These are phyloP conservation scores for Hypomecis atomaria DNA, from an alignment of 2,888 invertebrate species.

Conservation along the genomic window DNA sequence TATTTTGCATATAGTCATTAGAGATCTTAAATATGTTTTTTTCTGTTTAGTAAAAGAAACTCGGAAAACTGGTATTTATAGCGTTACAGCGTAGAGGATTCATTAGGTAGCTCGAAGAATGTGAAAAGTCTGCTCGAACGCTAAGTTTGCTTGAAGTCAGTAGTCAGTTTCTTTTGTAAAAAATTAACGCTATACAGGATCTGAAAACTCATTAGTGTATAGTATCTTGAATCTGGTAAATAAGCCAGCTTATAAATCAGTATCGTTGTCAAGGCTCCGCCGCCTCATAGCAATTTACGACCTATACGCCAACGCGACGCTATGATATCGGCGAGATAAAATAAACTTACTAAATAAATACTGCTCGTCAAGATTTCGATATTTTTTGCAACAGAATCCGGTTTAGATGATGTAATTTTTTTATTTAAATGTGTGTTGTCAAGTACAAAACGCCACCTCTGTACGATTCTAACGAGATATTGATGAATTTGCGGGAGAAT, in stretches of 20 bases:
- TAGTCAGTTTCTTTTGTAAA: too few species aligned
- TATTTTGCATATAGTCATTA: too few species aligned
- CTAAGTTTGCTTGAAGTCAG: too few species aligned
- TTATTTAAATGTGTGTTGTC: conserved; percentile 1
- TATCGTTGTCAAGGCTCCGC: conserved; percentile 50
- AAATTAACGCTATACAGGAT: conserved; percentile 5
- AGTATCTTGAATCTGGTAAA: conserved; percentile 43
- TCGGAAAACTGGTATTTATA: too few species aligned
- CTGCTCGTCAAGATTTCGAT: conserved; percentile 30
- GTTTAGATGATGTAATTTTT: conserved; percentile 31
- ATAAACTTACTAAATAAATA: conserved; percentile 40
- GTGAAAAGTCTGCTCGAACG: too few species aligned
- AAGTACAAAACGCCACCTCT: not conserved
- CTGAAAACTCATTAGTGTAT: conserved; percentile 23
- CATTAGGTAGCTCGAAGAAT: too few species aligned
- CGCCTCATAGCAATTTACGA: conserved; percentile 45
- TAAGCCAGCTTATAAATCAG: conserved; percentile 54
- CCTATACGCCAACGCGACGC: conserved; percentile 28
- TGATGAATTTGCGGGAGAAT: not conserved
- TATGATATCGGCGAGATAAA: conserved; percentile 34
- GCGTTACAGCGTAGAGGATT: too few species aligned
- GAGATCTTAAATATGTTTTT: too few species aligned
- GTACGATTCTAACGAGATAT: not conserved
- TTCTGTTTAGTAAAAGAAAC: too few species aligned
- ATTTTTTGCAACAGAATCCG: conserved; percentile 36